Evolutionary conservation across 2,797 vertebrate species (phyloP).

Genomic region (Chiloscyllium punctatum): DNA sequence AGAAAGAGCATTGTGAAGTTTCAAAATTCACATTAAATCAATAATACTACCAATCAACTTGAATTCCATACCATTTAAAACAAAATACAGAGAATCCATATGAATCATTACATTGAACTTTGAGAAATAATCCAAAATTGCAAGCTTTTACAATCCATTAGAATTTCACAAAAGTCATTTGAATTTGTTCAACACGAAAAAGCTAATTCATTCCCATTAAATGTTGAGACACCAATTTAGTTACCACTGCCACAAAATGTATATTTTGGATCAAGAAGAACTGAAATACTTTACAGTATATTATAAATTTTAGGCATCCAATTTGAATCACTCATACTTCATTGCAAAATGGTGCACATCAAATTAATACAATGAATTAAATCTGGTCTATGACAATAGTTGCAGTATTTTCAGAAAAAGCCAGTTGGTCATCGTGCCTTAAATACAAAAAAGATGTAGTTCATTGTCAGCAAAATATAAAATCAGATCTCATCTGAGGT

Average conservation of each 20-base stretch:
- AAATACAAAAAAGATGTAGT: background rate
- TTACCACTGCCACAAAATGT: background rate
- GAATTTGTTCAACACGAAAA: background rate
- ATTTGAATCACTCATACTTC: background rate
- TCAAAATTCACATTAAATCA: background rate
- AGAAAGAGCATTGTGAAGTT: background rate
- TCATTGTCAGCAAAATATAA: background rate
- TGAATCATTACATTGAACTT: background rate
- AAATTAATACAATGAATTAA: background rate
- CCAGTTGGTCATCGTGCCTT: background rate
- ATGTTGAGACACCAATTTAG: background rate
- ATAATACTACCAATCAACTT: background rate
- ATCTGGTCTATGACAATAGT: background rate
- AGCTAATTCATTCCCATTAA: background rate
- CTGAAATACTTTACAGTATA: background rate
- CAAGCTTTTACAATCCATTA: background rate
- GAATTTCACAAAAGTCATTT: background rate
- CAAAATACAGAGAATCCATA: background rate
- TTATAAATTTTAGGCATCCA: background rate
- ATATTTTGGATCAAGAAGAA: background rate
- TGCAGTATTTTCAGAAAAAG: background rate
- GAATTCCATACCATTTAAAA: background rate
- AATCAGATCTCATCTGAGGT: background rate
- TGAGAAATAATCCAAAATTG: background rate
- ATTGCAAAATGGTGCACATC: background rate